Evolutionary conservation across 1,140 invertebrate species (phyloP), one percentile per base, ranked within the genome.

Genomic region (Helicoverpa armigera): DNA sequence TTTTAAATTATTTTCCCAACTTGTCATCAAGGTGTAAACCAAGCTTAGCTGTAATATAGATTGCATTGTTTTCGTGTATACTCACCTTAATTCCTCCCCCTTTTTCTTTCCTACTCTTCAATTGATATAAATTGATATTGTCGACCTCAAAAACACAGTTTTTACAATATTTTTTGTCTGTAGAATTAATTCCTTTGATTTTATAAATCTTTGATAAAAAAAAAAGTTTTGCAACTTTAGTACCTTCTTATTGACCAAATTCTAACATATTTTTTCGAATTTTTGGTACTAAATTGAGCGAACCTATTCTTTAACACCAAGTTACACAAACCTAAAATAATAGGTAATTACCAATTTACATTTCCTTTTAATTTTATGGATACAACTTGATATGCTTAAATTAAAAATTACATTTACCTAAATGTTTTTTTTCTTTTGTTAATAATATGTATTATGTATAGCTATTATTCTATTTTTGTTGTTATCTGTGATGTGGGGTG

Each of bases 401-500:
- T 35, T 75, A 87, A 81, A 84, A 77, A 69, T 82, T 87, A 82
- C 72, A 83, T 67, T 78, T 79, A 54, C 43, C 74, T 77, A 58
- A 74, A 63, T 51, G 29, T 78, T 78, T 81, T 43, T 35, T 76
- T 67, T 73, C 60, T 83, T 3, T 7, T 16, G 9, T 56, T 70
- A 53, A 18, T 53, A 12, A 23, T 63, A 14, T 23, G 7, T 14
- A 31, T 63, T 50, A n/a, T 75, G 18, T 61, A 60, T 48, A 43
- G 67, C 18, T 67, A 63, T 50, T 80, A n/a, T 58, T 78, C 67
- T 76, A 53, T 74, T 77, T 78, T 58, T 69, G 43, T 84, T 84
- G 89, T 90, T 93, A 94, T 90, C 92, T 94, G 82, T 93, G 90
- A 70, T 94, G 92, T 61, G 93, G 92, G 2, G 92, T 94, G 53